Evolutionary conservation across 2,888 invertebrate species (phyloP).

Genomic region (Orthosia gracilis): DNA sequence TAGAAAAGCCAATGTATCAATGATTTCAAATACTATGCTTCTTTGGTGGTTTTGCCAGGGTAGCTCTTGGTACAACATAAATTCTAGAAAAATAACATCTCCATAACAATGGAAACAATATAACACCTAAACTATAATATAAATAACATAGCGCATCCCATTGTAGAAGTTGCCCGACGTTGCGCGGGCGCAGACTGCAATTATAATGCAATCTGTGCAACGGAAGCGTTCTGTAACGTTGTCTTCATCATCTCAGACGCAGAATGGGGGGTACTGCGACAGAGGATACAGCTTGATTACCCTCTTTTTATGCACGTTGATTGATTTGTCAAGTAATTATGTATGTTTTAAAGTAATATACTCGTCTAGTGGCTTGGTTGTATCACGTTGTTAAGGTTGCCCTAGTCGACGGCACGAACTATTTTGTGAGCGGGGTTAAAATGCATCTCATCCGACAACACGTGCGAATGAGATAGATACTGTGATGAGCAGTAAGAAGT

Average conservation of each 20-base stretch:
- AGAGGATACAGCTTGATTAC: conserved; percentile 52
- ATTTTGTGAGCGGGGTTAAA: no score
- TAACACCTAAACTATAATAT: conserved; percentile 39
- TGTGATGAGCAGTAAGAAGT: no score
- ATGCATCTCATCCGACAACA: no score
- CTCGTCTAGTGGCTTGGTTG: background rate
- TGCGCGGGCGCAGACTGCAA: conserved; percentile 56
- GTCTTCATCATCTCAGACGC: conserved; percentile 61
- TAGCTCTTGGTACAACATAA: no score
- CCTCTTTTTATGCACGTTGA: conserved; percentile 34
- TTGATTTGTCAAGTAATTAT: conserved; percentile 51
- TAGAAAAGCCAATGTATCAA: no score
- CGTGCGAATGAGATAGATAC: no score
- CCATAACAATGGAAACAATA: conserved; percentile 57
- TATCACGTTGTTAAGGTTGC: background rate
- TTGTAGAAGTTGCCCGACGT: conserved; percentile 57
- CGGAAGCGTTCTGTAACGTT: conserved; percentile 67
- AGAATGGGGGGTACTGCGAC: conserved; percentile 45
- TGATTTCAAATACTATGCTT: no score
- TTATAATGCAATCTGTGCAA: conserved; percentile 70
- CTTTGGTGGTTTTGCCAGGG: no score
- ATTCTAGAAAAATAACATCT: background rate
- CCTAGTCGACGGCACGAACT: background rate
- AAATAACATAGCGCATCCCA: conserved; percentile 51
- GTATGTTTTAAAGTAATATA: conserved; percentile 17